Evolutionary conservation across 2,888 invertebrate genomes (phyloP), one percentile per base, ranked within the genome.

Genomic region (Eristalis pertinax): DNA sequence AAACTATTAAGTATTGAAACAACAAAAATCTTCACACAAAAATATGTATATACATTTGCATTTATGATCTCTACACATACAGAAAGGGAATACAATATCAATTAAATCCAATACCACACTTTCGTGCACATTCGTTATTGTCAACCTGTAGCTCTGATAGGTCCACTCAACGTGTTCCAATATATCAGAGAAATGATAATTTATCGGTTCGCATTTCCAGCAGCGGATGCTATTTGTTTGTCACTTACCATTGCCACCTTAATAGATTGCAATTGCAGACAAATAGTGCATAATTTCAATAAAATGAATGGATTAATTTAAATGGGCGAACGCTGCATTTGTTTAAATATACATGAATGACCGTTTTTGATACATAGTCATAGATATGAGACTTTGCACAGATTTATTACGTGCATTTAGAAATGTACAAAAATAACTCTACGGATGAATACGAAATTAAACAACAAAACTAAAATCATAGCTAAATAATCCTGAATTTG

Each of bases 211-310:
- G 24, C 78, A 84, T 87, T 87, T 87, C 83, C 86, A 83, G 63
- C 78, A 84, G 63, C 86, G 86, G 86, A 87, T 87, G 84, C 83
- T 87, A 87, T 87, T 87, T 87, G 87, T 87, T 87, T 87, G 87
- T 84, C 87, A 87, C 84, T 79, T 79, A 56, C 78, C 78, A 83
- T 56, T 70, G 56, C 74, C 56, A 75, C 35, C 29, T 79, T 84
- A 84, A 87, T 79, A 79, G 75, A 87, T 87, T 68, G 87, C 79
- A 75, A 35, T 74, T 70, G 60, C 24, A 87, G 72, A 67, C 70
- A 63, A 83, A 79, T 73, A 79, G 43, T 79, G 75, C 78, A 84
- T 84, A 87, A 84, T 87, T 75, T 84, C 78, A 29, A 56, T 67
- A 70, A 41, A 75, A 87, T 68, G 72, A 76, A 83, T 78, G 79